Base-by-base conservation (phyloP, 64 coral and sea anemone species). In the Platygyra sinensis region DNA sequence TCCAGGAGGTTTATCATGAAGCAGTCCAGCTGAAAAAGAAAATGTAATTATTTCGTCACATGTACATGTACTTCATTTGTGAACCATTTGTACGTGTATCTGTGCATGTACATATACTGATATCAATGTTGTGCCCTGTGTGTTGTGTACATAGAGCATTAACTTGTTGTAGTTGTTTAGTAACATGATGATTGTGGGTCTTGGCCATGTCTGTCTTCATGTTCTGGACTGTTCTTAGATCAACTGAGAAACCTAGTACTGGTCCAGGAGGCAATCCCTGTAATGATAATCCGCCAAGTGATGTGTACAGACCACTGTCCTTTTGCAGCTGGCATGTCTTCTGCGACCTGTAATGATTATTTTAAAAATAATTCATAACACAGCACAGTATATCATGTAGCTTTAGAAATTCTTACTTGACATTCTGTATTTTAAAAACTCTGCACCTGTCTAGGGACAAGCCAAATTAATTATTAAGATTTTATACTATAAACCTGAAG, bases 231-330 rank as follows among this genome's bases (percentile, higher is more conserved):
- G 72, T 86, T 54, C 80, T 55, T 2, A 9, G 52, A 55, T 55
- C 67, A 11, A 86, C 89, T 30, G 89, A 91, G 52, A 74, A 91
- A 30, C 89, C 89, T 60, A 91, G 71, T 1, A 60, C 32, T 28
- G 80, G 82, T 39, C 80, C 90, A 33, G 80, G 55, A n/a, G 81
- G 30, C 32, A 91, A 73, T 38, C 90, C 90, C 52, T 91, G 90
- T 61, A 91, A 60, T 20, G 90, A 91, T 55, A 91, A 54, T 24
- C 89, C 52, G 13, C 52, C 52, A 55, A 55, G 52, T 8, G 7
- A 55, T 55, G 52, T 8, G 52, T 33, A 32, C 30, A 92, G 33
- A 10, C 90, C 82, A 82, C 65, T 50, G 62, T 92, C 90, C 78
- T 92, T 92, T 79, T 86, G 61, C 15, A 86, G 61, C 24, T 18